A percentile compares a stretch with the other conserved stretches of the same genome.
Evolutionary conservation across 2,113 vertebrate species (phyloP).

Genomic region (Gila orcuttii): DNA sequence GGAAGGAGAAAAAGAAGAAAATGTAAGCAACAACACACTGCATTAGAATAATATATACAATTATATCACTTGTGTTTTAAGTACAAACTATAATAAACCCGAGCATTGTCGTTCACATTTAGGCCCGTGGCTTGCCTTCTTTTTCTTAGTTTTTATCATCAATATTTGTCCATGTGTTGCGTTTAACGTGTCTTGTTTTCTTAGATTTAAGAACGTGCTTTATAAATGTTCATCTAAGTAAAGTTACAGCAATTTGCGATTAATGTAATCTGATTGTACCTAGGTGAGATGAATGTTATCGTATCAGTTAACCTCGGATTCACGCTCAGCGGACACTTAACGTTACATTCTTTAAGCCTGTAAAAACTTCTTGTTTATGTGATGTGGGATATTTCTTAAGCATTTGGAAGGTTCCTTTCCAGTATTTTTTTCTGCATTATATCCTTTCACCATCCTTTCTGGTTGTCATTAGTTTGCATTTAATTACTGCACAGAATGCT

Average conservation of each 20-base stretch:
- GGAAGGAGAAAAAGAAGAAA: neutral
- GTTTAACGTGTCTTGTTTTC: neutral
- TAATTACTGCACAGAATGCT: too few species aligned
- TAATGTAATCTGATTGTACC: neutral
- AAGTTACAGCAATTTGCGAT: neutral
- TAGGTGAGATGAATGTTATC: neutral
- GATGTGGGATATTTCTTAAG: neutral
- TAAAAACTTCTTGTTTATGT: neutral
- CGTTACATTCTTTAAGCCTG: neutral
- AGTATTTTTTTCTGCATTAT: neutral
- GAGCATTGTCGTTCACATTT: neutral
- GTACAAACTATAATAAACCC: neutral
- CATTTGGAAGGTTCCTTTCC: neutral
- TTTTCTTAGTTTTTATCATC: neutral
- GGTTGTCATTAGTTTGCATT: too few species aligned
- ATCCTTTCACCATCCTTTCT: too few species aligned
- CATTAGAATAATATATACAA: neutral
- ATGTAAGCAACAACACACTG: slow-evolving; percentile 5
- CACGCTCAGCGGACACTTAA: neutral
- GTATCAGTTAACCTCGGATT: neutral
- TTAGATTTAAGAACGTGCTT: neutral
- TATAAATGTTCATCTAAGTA: neutral
- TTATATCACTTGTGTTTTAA: neutral
- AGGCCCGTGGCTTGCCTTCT: neutral
- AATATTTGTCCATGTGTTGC: neutral